Percentiles rank a stretch among this genome's conserved stretches.
Conservation (phyloP, 2,888 invertebrate genomes). For the Cerceris ruficornis region DNA sequence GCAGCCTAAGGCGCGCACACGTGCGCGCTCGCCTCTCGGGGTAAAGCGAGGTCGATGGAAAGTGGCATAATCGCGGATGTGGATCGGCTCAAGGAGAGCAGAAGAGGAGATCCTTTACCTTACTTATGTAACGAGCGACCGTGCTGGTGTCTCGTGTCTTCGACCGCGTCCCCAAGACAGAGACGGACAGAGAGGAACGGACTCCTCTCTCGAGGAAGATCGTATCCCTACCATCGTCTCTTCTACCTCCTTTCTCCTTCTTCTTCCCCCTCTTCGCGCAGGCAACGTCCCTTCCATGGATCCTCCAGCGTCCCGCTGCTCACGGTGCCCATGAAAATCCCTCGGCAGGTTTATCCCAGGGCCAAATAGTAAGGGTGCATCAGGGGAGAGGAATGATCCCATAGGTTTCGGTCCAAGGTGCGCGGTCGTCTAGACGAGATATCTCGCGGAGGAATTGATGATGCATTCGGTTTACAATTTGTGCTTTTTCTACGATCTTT, state of each 20-base stretch:
- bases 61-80: constrained; percentile 79
- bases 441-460: no score
- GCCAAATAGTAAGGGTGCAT: no score
- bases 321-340: constrained; percentile 58
- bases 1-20: not conserved
- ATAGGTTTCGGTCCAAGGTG: no score
- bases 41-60: constrained; percentile 76
- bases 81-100: constrained; percentile 76
- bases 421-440: no score
- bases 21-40: constrained; percentile 28
- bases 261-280: not conserved
- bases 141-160: constrained; percentile 73
- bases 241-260: constrained; percentile 2
- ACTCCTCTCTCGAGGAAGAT: not conserved
- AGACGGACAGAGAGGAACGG: constrained; percentile 24
- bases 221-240: not conserved
- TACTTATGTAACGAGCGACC: constrained; percentile 77
- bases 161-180: constrained; percentile 69
- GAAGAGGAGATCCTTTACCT: constrained; percentile 75
- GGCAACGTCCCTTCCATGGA: not conserved
- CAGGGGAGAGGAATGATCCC: no score
- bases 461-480: no score
- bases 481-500: no score
- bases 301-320: constrained; percentile 29
- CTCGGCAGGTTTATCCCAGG: not conserved